Evolutionary conservation across 2,797 vertebrate species (phyloP).

Genomic region (Botia almorhae): DNA sequence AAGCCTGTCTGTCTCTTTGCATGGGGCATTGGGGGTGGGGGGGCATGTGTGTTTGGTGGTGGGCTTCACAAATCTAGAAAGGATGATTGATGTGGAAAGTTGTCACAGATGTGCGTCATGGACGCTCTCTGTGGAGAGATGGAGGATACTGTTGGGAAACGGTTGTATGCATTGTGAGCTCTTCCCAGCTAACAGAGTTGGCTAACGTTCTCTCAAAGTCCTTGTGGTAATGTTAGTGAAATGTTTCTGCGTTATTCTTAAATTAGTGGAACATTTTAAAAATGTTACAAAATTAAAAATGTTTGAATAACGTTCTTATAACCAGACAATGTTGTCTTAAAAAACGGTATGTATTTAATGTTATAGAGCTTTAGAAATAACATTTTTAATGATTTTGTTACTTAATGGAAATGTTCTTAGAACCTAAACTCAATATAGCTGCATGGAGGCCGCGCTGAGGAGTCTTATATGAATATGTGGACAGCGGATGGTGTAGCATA

Average conservation of each 20-base stretch:
- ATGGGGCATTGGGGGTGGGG: constrained; percentile 57
- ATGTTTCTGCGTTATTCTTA: too few species aligned
- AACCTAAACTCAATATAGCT: neutral
- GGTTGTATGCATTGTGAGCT: constrained; percentile 39
- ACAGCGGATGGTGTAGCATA: neutral
- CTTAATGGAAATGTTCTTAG: too few species aligned
- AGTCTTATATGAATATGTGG: neutral
- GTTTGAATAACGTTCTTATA: too few species aligned
- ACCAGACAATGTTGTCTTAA: too few species aligned
- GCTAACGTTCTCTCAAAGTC: too few species aligned
- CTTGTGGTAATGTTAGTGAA: too few species aligned
- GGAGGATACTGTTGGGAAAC: neutral
- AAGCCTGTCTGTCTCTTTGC: constrained; percentile 60
- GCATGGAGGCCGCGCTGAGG: neutral
- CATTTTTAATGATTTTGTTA: too few species aligned
- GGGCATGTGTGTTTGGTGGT: constrained; percentile 50
- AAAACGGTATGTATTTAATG: too few species aligned
- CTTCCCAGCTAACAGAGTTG: neutral
- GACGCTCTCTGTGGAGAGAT: constrained; percentile 38
- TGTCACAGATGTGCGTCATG: constrained; percentile 50
- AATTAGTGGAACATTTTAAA: too few species aligned
- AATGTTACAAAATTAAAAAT: too few species aligned
- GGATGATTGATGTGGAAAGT: constrained; percentile 70
- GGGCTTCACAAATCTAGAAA: constrained; percentile 68
- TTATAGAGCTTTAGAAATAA: too few species aligned